A percentile compares a stretch with the other conserved stretches of the same genome.
Evolutionary conservation across 2,888 invertebrate genomes (phyloP).

Genomic region (Agriopis leucophaearia): DNA sequence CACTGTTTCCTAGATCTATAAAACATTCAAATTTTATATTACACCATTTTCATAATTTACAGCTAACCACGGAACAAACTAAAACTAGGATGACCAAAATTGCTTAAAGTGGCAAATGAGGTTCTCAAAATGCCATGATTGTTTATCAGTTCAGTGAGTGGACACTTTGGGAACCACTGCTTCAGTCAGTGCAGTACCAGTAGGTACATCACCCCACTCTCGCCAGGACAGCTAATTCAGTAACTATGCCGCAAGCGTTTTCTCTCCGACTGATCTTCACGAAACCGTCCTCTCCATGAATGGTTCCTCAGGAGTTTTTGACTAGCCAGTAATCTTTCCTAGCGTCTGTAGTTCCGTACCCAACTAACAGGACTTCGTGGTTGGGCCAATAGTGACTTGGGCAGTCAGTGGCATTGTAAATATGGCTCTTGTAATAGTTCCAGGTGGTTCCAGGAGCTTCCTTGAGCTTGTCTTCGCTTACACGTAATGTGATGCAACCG

Average conservation of each 20-base stretch:
- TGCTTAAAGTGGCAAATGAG: too few relatives aligned
- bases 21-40: too few relatives aligned
- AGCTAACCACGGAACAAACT: too few relatives aligned
- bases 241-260: slow-evolving; percentile 17
- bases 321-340: slow-evolving; percentile 25
- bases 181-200: too few relatives aligned
- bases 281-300: slow-evolving; percentile 28
- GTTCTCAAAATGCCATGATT: too few relatives aligned
- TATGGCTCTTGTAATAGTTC: neutral
- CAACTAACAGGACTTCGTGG: slow-evolving; percentile 28
- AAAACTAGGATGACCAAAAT: too few relatives aligned
- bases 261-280: slow-evolving; percentile 13
- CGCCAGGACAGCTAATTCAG: too few relatives aligned
- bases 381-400: neutral
- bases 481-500: slow-evolving; percentile 10
- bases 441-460: slow-evolving; percentile 7
- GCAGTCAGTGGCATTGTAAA: neutral
- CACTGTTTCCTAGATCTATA: too few relatives aligned
- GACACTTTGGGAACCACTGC: too few relatives aligned
- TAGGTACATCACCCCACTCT: too few relatives aligned
- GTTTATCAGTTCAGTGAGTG: too few relatives aligned
- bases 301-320: slow-evolving; percentile 25
- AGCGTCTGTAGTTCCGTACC: slow-evolving; percentile 25
- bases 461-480: slow-evolving; percentile 18
- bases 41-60: too few relatives aligned